Evolutionary conservation across 2,113 vertebrate species (phyloP).

Genomic region (Oryzias javanicus): DNA sequence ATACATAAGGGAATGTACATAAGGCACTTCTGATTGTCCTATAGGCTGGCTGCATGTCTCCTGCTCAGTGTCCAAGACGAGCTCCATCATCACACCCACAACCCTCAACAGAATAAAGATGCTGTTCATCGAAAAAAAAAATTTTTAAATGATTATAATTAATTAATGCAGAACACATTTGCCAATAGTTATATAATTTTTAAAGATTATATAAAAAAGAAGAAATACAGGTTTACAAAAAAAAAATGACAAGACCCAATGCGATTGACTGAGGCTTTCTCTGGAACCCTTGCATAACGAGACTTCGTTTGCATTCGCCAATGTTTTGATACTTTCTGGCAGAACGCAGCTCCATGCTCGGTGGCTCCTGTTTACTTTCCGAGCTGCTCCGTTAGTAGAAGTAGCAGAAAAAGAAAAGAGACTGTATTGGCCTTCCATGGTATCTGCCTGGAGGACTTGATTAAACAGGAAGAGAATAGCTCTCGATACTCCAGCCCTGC

Average conservation of each 20-base stretch:
- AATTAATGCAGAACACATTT: not conserved
- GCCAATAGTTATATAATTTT: not conserved
- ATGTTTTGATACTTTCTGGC: constrained; percentile 32
- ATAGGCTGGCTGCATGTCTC: too few species aligned
- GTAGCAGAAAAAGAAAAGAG: constrained; percentile 41
- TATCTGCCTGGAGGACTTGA: constrained; percentile 68
- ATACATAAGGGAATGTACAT: too few species aligned
- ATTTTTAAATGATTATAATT: too few species aligned
- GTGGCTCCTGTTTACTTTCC: constrained; percentile 38
- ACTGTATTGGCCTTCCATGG: constrained; percentile 49
- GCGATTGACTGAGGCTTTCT: too few species aligned
- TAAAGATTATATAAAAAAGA: too few species aligned
- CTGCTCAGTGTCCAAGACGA: too few species aligned
- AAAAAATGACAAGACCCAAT: too few species aligned
- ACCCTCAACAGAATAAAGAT: too few species aligned
- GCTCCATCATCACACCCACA: too few species aligned
- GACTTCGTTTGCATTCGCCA: constrained; percentile 45
- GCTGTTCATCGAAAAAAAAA: too few species aligned
- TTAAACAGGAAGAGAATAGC: constrained; percentile 70
- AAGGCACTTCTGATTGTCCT: too few species aligned
- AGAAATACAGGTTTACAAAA: too few species aligned
- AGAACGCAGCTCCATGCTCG: constrained; percentile 33
- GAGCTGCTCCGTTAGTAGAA: constrained; percentile 39
- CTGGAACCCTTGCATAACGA: constrained; percentile 44
- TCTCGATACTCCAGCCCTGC: constrained; percentile 57